Percentiles rank a stretch among this genome's conserved stretches.
phyloP scores from a whole-genome alignment of 2,113 vertebrate species.

The Oenanthe oenanthe region DNA sequence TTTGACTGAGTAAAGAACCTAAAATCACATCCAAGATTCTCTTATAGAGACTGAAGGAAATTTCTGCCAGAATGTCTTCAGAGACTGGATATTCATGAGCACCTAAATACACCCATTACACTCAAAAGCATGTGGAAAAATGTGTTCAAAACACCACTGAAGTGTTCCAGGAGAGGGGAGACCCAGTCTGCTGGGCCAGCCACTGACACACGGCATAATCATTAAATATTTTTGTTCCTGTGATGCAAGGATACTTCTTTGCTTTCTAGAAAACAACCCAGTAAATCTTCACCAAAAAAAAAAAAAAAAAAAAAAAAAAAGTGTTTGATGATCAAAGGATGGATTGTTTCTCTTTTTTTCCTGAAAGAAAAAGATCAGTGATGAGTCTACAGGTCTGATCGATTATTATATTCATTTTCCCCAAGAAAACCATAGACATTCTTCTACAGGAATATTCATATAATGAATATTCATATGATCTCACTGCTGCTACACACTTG shows the following conservation, averaged over 20 bases:
- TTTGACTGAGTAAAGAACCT: conserved; percentile 8
- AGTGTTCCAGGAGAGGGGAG: not conserved
- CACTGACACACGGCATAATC: not conserved
- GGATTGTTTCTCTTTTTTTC: not conserved
- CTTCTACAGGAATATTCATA: not conserved
- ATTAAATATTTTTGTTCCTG: not conserved
- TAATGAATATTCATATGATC: not conserved
- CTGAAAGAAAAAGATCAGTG: not conserved
- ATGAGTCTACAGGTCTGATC: not conserved
- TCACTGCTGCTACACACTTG: not conserved
- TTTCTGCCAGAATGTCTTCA: not conserved
- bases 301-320: not conserved
- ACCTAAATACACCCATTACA: not conserved
- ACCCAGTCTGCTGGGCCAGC: not conserved
- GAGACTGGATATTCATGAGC: not conserved
- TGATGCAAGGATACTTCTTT: not conserved
- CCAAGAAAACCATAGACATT: not conserved
- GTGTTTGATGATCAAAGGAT: not conserved
- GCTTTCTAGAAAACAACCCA: not conserved
- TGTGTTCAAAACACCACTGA: not conserved
- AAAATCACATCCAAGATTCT: conserved; percentile 25
- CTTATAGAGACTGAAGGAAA: not conserved
- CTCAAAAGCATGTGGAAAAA: not conserved
- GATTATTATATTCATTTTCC: not conserved
- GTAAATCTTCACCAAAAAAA: not conserved